A percentile compares a stretch with the other conserved stretches of the same genome.
phyloP scores from a whole-genome alignment of 1,140 invertebrate genomes.

The Caenorhabditis brenneri region DNA sequence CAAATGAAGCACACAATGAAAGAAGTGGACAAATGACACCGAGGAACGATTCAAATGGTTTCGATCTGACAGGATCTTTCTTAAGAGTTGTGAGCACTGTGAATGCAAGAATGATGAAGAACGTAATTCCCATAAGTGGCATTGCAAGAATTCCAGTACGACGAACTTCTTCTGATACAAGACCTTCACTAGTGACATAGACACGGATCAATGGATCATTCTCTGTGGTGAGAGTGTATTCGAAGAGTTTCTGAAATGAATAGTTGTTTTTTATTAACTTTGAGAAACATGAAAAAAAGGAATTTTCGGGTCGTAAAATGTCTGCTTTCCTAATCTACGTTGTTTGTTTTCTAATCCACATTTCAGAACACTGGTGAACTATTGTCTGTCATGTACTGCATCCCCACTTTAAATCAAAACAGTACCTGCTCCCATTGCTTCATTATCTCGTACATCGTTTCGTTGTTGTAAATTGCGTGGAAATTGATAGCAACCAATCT shows the following conservation, averaged over 20 bases:
- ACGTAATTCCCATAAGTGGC: constrained; percentile 64
- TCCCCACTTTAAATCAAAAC: too few relatives aligned
- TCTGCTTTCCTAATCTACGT: too few relatives aligned
- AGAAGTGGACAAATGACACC: constrained; percentile 68
- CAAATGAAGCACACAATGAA: constrained; percentile 65
- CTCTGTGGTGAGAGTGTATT: constrained; percentile 61
- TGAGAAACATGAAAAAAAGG: too few relatives aligned
- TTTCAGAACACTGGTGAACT: too few relatives aligned
- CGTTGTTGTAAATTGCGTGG: constrained; percentile 67
- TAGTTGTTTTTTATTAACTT: too few relatives aligned
- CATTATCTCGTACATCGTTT: constrained; percentile 64
- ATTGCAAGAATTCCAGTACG: constrained; percentile 67
- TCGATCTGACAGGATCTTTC: constrained; percentile 63
- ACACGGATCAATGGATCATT: constrained; percentile 65
- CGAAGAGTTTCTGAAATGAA: constrained; percentile 60
- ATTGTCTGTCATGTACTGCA: too few relatives aligned
- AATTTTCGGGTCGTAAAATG: too few relatives aligned
- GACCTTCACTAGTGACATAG: constrained; percentile 66
- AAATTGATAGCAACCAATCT: constrained; percentile 68
- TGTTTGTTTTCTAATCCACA: too few relatives aligned
- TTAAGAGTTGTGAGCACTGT: constrained; percentile 67
- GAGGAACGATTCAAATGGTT: constrained; percentile 68
- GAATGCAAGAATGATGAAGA: constrained; percentile 63
- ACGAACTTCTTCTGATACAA: constrained; percentile 69
- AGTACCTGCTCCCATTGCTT: constrained; percentile 66